Conservation (phyloP, 2,113 vertebrate species). For the Chrysemys picta region DNA sequence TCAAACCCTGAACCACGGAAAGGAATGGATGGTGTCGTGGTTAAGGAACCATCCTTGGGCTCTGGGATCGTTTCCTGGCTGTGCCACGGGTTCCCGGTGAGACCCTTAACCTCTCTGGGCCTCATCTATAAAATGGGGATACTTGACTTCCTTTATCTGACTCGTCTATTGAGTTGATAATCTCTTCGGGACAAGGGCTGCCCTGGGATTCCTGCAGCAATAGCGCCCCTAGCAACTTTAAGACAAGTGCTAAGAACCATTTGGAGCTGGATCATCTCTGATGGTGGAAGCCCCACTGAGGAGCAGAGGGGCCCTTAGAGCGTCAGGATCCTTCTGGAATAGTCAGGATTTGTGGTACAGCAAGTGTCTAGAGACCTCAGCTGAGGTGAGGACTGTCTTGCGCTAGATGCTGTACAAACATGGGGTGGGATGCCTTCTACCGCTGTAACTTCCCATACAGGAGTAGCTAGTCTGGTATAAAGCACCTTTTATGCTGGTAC, state of each 20-base stretch:
- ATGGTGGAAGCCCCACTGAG: not conserved
- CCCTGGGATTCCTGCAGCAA: not conserved
- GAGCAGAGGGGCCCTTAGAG: not conserved
- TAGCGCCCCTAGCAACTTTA: not conserved
- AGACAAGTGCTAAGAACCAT: not conserved
- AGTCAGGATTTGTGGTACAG: too few species aligned
- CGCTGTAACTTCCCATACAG: not conserved
- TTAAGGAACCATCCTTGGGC: too few species aligned
- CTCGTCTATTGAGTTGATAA: too few species aligned
- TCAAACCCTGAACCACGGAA: too few species aligned
- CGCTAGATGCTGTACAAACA: not conserved
- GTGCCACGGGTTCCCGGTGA: too few species aligned
- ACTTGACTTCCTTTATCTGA: too few species aligned
- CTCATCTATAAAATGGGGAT: too few species aligned
- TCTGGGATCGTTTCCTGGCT: too few species aligned
- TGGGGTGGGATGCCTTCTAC: not conserved
- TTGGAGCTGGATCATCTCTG: not conserved
- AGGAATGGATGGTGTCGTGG: too few species aligned
- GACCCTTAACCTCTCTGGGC: too few species aligned
- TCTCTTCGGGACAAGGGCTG: too few species aligned
- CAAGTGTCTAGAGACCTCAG: not conserved
- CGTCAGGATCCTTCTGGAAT: not conserved
- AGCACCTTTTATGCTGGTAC: not conserved
- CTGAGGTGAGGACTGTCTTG: not conserved
- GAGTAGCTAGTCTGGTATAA: not conserved